Base-by-base conservation (phyloP, 1,140 invertebrate species). In the Papilio aristodemus region DNA sequence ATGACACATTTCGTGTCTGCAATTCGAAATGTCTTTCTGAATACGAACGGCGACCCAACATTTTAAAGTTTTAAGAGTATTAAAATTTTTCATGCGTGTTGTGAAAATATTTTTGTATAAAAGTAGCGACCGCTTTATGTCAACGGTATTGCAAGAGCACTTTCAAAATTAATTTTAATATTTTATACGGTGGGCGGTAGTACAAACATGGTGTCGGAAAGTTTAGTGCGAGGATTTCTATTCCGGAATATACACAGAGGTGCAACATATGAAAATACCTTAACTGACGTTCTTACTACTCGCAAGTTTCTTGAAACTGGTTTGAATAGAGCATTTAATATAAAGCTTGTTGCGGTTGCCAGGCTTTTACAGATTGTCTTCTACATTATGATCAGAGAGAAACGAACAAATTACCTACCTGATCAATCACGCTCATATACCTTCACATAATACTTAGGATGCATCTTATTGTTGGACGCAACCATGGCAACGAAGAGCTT, bases 1-100 rank as follows among this genome's bases (percentile, higher is more conserved):
- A 60, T 60, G 59, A 60, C 36, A 60, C 59, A 60, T 60, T 37
- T 38, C 59, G 32, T 60, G 59, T 60, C 59, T 37, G 59, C 32
- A 37, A 60, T 60, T 38, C 37, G 37, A 60, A 37, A 38, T 60
- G 17, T 60, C 14, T 60, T 60, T 60, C 14, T 19, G 59, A 60
- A 60, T 60, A 60, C 59, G 27, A 60, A 60, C 46, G 19, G 10
- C 46, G 46, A 54, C 46, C 46, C 19, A 54, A 54, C 46, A 54
- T 54, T 54, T 54, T 54, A 54, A 54, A 54, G 46, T 54, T 54
- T 54, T 54, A 54, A 54, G 46, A 54, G 46, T 54, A 54, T 54
- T 54, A 54, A 54, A 54, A 54, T 54, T 54, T 54, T 54, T 54
- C 46, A 54, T 54, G 46, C 46, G 46, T 54, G 46, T 54, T 54